phyloP scores from a whole-genome alignment of 2,113 vertebrate species.

The Neogale vison region DNA sequence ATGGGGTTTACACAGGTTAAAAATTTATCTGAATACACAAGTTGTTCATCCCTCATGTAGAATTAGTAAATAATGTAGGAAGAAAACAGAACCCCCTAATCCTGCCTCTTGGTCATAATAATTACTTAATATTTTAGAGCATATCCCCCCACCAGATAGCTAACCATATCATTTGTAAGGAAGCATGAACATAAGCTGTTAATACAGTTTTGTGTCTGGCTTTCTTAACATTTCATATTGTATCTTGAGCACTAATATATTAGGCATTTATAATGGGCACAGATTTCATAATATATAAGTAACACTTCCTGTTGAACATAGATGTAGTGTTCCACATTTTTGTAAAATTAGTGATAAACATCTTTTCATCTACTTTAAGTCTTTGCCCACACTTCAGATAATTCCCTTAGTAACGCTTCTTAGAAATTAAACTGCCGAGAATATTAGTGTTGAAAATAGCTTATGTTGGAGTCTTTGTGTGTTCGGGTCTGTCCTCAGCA shows the following conservation, averaged over 20 bases:
- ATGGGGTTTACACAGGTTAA: not conserved
- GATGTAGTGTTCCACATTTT: not conserved
- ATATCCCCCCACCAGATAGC: not conserved
- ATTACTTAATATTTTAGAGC: not conserved
- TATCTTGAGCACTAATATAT: not conserved
- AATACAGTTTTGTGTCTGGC: not conserved
- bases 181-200: not conserved
- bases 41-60: not conserved
- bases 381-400: not conserved
- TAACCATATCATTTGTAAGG: not conserved
- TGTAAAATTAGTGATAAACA: not conserved
- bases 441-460: not conserved
- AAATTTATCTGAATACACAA: conserved; percentile 20
- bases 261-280: not conserved
- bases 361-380: not conserved
- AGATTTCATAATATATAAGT: not conserved
- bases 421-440: not conserved
- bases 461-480: not conserved
- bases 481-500: too few relatives aligned
- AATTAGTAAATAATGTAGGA: not conserved
- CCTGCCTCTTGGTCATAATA: not conserved
- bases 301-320: not conserved
- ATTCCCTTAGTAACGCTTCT: not conserved
- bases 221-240: not conserved
- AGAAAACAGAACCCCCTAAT: not conserved